Evolutionary conservation across 2,113 vertebrate species (phyloP).

Genomic region (Aegithalos caudatus): DNA sequence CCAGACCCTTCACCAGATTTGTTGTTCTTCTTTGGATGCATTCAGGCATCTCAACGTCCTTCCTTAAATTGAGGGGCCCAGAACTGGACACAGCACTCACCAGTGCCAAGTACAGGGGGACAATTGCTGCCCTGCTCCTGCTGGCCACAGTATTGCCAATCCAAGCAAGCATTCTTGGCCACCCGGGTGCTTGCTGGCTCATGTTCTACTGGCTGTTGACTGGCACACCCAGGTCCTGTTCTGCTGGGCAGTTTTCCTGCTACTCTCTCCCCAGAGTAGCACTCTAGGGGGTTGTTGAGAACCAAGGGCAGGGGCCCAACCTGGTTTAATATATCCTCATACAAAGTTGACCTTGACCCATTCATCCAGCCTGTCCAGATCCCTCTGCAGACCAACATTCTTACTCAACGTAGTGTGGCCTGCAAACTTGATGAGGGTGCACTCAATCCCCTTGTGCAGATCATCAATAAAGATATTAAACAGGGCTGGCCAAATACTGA

Average conservation of each 20-base stretch:
- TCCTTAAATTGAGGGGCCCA: not conserved
- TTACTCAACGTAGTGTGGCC: fast-evolving
- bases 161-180: not conserved
- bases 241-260: not conserved
- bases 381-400: not conserved
- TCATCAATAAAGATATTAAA: not conserved
- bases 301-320: fast-evolving
- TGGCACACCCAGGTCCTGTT: not conserved
- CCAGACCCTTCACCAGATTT: not conserved
- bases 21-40: not conserved
- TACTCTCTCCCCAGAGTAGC: not conserved
- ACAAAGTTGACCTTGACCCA: not conserved
- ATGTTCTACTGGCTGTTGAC: fast-evolving
- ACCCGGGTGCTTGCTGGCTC: not conserved
- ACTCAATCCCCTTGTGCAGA: not conserved
- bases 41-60: not conserved
- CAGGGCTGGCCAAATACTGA: not conserved
- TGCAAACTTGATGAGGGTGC: not conserved
- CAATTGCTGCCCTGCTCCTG: not conserved
- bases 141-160: not conserved
- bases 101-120: fast-evolving
- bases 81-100: not conserved
- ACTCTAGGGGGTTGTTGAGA: fast-evolving
- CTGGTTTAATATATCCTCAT: not conserved
- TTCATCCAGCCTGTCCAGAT: too few relatives aligned